Evolutionary conservation across 2,888 invertebrate genomes (phyloP).

Genomic region (Glyphotaelius pellucidus): DNA sequence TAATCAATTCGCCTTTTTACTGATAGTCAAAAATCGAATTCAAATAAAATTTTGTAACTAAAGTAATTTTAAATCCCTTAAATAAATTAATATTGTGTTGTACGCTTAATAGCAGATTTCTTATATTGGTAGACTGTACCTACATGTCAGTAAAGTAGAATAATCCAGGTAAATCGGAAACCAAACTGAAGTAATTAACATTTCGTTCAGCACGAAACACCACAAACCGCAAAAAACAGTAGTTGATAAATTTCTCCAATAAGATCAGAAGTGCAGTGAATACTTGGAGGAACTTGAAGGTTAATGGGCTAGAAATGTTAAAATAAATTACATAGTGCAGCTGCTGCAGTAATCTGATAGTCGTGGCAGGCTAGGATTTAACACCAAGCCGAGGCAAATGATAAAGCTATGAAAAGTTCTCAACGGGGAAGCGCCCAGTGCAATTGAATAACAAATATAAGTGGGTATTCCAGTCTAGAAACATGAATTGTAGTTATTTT

Average conservation of each 20-base stretch:
- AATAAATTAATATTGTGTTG: too few species aligned
- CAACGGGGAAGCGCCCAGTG: neutral
- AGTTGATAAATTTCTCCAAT: neutral
- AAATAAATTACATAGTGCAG: neutral
- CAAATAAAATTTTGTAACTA: neutral
- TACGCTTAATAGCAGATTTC: too few species aligned
- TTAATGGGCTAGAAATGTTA: neutral
- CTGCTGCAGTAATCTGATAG: neutral
- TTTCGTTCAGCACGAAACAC: neutral
- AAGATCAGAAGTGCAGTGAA: constrained; percentile 2
- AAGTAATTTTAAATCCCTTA: neutral
- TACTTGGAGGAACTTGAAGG: neutral
- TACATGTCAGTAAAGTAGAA: too few species aligned
- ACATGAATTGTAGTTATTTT: too few species aligned
- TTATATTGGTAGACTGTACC: too few species aligned
- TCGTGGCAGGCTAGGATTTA: neutral
- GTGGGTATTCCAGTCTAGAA: too few species aligned
- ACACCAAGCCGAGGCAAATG: neutral
- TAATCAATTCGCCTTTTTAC: neutral
- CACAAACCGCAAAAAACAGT: neutral
- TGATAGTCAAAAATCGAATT: neutral
- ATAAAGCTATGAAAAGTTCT: neutral
- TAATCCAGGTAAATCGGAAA: neutral
- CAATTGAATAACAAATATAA: neutral
- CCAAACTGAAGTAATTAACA: neutral